Evolutionary conservation across 2,113 vertebrate genomes (phyloP), one percentile per base, ranked within the genome.

Genomic region (Gallinago media): DNA sequence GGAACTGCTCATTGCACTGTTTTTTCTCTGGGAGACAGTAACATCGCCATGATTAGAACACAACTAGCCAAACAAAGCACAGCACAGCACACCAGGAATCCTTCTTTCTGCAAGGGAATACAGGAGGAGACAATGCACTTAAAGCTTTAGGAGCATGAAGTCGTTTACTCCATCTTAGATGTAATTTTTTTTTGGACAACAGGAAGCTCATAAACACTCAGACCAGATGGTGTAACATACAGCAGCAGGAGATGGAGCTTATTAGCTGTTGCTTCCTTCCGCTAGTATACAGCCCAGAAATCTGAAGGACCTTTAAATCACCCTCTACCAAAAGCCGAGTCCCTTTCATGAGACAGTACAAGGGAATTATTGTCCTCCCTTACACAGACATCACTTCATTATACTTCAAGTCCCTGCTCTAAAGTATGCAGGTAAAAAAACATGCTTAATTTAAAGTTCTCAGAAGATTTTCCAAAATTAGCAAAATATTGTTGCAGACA

Each of bases 181-280:
- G 40, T 44, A 14, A 27, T 58, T 63, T 88, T 87, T 38, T 94
- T 83, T 76, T 61, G 75, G 79, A 83, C 82, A 70, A 66, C 26
- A 36, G 1, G 42, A 80, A 83, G 75, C 85, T 88, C 71, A 80
- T 54, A 77, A 93, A 74, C 79, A 62, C 75, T 73, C 63, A 15
- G 85, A 91, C 50, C 95, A 95, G 94, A 94, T 95, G 95, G 94
- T 73, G 50, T 17, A 90, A 77, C 82, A 55, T 8, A 34, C 42
- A 96, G 91, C 91, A 94, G 89, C 91, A 88, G 91, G 88, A 94
- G 94, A 83, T 42, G 49, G 52, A 94, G 85, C 85, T 90, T 68
- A 92, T 82, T 93, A 90, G 79, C 91, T 74, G 22, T 40, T 0
- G 4, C 65, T 97, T 94, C 88, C 91, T 92, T 95, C 92, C n/a